Evolutionary conservation across 2,888 invertebrate species (phyloP), one percentile per base, ranked within the genome.

Genomic region (Hemicrepidius hirtus): DNA sequence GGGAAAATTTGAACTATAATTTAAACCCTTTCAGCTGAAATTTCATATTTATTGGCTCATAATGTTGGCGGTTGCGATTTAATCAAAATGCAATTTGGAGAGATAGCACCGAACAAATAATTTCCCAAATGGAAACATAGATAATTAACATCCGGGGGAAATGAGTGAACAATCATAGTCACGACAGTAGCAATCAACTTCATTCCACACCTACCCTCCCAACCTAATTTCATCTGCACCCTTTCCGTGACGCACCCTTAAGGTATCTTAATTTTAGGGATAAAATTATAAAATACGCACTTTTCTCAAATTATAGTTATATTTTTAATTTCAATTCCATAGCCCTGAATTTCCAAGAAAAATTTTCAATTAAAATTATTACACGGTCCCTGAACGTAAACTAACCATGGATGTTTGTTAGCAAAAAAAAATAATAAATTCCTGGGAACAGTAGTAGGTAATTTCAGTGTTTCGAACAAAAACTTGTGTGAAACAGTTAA

Each of bases 121-220:
- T 69, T 69, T 63, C 18, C 46, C 63, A 71, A 71, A 71, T 71
- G 66, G 71, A 66, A 66, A 60, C 71, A 35, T 71, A 46, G 71
- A 60, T 71, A 71, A 71, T 71, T 66, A 67, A 71, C 66, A 62
- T 67, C 66, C 71, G 71, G 44, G 41, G 50, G 66, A 71, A 71
- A 67, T 71, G 66, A 60, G 66, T 67, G 66, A 66, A 66, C 67
- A 67, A 71, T 71, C 66, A 69, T 62, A 55, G 71, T 35, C 66
- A 71, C 50, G 66, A 66, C 66, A 62, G 49, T 66, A 60, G 66
- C 70, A 62, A 71, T 71, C 60, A 71, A 71, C 71, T 44, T 71
- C 62, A 66, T 67, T 71, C 66, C 71, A 67, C 71, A 41, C 71
- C 71, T 40, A 35, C 28, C 35, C 37, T 24, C 37, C 21, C 37